phyloP scores from a whole-genome alignment of 2,888 invertebrate species.

The Argynnis bischoffii region DNA sequence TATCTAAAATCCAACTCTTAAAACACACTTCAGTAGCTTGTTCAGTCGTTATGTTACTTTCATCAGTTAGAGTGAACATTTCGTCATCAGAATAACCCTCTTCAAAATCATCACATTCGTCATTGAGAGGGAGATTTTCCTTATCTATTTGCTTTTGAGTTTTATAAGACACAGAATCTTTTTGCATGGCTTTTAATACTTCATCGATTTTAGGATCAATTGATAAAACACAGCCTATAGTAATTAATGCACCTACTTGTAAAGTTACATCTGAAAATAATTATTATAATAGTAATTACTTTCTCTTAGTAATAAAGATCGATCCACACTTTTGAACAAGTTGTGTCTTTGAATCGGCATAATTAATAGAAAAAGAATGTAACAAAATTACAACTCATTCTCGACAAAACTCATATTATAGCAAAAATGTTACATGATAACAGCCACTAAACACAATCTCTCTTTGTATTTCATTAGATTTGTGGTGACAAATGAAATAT shows the following conservation, averaged over 20 bases:
- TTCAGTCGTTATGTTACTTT: constrained; percentile 30
- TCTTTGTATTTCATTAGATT: no score
- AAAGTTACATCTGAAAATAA: constrained; percentile 84
- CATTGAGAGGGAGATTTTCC: constrained; percentile 48
- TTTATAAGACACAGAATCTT: constrained; percentile 58
- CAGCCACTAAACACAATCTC: no score
- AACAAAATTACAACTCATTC: no score
- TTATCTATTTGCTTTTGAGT: constrained; percentile 45
- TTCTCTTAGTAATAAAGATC: not conserved
- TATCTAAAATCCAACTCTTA: constrained; percentile 83
- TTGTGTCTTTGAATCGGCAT: no score
- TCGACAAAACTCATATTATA: no score
- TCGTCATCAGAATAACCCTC: constrained; percentile 76
- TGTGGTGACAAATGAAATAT: no score
- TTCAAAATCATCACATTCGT: constrained; percentile 72
- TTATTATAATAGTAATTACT: not conserved
- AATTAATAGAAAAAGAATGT: no score
- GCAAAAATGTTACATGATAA: no score
- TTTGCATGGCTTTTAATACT: constrained; percentile 81
- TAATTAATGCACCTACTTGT: constrained; percentile 87
- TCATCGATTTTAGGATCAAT: constrained; percentile 85
- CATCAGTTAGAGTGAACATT: constrained; percentile 56
- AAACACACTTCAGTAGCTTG: constrained; percentile 60
- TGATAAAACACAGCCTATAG: constrained; percentile 87
- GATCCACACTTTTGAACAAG: no score